Conservation (phyloP, 2,113 vertebrate genomes). For the Vulpes ferrilata region DNA sequence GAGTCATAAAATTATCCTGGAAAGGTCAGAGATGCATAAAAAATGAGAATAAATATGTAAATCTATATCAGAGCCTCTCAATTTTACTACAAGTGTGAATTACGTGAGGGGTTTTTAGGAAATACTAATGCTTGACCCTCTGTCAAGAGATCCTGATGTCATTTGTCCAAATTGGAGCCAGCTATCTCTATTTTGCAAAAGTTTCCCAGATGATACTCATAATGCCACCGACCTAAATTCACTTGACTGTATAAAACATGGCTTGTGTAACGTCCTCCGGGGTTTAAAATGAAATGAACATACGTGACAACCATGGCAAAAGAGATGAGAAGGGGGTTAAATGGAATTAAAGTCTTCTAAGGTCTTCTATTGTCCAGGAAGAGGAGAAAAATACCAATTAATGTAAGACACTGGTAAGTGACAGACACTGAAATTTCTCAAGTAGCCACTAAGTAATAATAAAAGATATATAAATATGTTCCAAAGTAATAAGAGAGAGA, state of each 20-base stretch:
- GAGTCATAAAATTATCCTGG: neutral
- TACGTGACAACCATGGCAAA: neutral
- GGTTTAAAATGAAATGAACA: neutral
- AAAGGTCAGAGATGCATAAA: neutral
- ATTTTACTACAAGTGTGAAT: neutral
- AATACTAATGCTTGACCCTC: neutral
- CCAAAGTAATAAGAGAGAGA: neutral
- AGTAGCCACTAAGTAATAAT: neutral
- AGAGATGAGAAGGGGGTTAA: neutral
- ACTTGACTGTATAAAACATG: neutral
- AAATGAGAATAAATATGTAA: neutral
- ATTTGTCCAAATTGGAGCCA: neutral
- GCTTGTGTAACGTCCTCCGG: neutral
- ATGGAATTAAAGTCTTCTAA: neutral
- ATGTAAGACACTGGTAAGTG: neutral
- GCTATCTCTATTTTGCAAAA: neutral
- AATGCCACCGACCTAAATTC: neutral
- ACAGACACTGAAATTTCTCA: neutral
- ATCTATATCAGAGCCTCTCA: neutral
- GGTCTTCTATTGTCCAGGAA: neutral
- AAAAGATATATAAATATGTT: neutral
- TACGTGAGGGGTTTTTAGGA: neutral
- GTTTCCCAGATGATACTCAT: neutral
- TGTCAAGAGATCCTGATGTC: neutral
- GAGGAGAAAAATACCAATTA: neutral